Evolutionary conservation across 2,888 invertebrate species (phyloP), one percentile per base, ranked within the genome.

Genomic region (Nomada lathburiana): DNA sequence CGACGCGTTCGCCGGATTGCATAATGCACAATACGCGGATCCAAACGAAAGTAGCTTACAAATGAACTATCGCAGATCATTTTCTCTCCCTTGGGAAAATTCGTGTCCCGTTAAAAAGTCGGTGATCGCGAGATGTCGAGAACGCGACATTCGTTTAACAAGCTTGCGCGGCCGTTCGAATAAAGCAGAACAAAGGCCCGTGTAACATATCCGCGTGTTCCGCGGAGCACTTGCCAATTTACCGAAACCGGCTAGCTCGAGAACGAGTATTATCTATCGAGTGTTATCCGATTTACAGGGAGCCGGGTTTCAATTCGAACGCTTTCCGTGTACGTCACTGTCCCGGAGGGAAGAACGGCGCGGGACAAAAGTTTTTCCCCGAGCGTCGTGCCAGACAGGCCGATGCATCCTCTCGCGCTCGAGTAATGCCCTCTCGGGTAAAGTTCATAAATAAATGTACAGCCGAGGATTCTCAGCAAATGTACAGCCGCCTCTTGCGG

Each of bases 401-500:
- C 52, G 76, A 76, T 76, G 70, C 53, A 60, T 52, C 53, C 60
- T 60, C 64, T 42, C 52, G 57, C 11, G 50, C 53, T 29, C 52
- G 65, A 52, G 62, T 42, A 42, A 80, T 71, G 62, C 50, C 50
- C 55, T 36, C 29, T 55, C 67, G 18, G 23, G 23, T 47, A n/a
- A 78, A 80, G 23, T 80, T 78, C 68, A 72, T 78, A 78, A 78
- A 80, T 72, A 80, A 80, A 78, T 78, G 72, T 64, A 72, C 63
- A 76, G 9, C 44, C n/a, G 20, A 60, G 53, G n/a, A 53, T 77
- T 55, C 52, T 2, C 62, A 9, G 55, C 47, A 60, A 70, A 76
- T 55, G n/a, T n/a, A 26, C 18, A 18, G 7, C 60, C 44, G n/a
- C 20, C 16, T 16, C 36, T 13, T 53, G 62, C n/a, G 18, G 23